A percentile compares a stretch with the other conserved stretches of the same genome.
phyloP scores from a whole-genome alignment of 2,113 vertebrate genomes.

The Hemichromis elongatus region DNA sequence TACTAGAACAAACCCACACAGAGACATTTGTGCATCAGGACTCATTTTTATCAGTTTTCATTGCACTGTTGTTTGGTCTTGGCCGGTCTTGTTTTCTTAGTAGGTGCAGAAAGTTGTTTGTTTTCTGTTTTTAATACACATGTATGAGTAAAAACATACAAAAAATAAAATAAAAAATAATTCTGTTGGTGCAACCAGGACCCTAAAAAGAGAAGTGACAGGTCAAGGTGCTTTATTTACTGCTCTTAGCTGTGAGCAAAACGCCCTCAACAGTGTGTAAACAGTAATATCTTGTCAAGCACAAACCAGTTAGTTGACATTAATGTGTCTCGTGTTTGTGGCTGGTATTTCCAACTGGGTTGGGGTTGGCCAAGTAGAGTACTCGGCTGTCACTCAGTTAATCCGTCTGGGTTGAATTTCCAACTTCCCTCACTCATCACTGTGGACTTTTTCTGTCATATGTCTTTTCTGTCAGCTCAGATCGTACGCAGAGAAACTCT shows the following conservation, averaged over 20 bases:
- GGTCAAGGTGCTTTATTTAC: neutral
- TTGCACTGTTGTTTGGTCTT: neutral
- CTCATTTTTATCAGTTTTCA: neutral
- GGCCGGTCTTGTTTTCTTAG: neutral
- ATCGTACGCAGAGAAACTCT: neutral
- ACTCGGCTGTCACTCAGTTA: neutral
- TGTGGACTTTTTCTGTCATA: neutral
- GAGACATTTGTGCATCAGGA: neutral
- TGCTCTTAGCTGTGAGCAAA: neutral
- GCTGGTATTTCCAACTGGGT: neutral
- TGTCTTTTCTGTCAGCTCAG: neutral
- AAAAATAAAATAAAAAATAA: neutral
- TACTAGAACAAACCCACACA: neutral
- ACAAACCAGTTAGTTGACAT: accelerated
- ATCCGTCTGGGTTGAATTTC: neutral
- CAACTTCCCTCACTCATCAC: neutral
- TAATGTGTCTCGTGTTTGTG: neutral
- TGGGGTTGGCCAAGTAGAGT: neutral
- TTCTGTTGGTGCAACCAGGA: neutral
- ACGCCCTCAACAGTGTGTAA: neutral
- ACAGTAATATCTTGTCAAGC: neutral
- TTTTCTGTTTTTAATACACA: neutral
- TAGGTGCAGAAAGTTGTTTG: neutral
- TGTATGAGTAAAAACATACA: neutral
- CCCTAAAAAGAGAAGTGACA: neutral